Evolutionary conservation across 2,888 invertebrate species (phyloP), one percentile per base, ranked within the genome.

Genomic region (Lepidochitona cinerea): DNA sequence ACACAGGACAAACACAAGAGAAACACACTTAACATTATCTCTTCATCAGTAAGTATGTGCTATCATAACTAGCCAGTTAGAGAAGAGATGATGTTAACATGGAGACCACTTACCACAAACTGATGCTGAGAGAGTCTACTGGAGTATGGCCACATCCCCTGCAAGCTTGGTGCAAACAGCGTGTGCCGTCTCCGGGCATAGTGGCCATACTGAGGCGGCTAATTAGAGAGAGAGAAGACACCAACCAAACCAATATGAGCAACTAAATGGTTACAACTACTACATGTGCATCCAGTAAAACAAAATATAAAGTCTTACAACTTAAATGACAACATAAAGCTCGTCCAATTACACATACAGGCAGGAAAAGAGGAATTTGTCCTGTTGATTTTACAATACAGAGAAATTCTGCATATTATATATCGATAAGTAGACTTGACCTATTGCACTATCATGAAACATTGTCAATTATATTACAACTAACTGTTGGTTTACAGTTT

Each of bases 171-270:
- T 74, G 84, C 81, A 75, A 81, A 80, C 66, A 75, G 75, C 71
- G 80, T 71, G 66, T 79, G 82, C 72, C 81, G 79, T 73, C 82
- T 80, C 75, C 81, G 78, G 77, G 81, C 79, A 70, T 59, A 59
- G 32, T 23, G 59, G 32, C 12, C 29, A 26, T 59, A 59, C 59
- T 59, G 59, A 59, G 59, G 78, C 81, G 75, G 80, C 80, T 77
- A 77, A 76, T 74, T 72, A 77, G 72, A 75, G 75, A 74, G 75
- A 71, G 79, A 77, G 78, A 77, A 76, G 79, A 59, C 59, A 59
- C 59, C 59, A 59, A 59, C 59, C 59, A 59, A 59, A 59, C 59
- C 59, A 59, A 59, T n/a, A 59, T 23, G 52, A 37, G 71, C 76
- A 70, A 76, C 69, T 54, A 49, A 49, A 49, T 23, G 18, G 49